A percentile compares a stretch with the other conserved stretches of the same genome.
Evolutionary conservation across 1,140 invertebrate genomes (phyloP).

Genomic region (Bombus turneri): DNA sequence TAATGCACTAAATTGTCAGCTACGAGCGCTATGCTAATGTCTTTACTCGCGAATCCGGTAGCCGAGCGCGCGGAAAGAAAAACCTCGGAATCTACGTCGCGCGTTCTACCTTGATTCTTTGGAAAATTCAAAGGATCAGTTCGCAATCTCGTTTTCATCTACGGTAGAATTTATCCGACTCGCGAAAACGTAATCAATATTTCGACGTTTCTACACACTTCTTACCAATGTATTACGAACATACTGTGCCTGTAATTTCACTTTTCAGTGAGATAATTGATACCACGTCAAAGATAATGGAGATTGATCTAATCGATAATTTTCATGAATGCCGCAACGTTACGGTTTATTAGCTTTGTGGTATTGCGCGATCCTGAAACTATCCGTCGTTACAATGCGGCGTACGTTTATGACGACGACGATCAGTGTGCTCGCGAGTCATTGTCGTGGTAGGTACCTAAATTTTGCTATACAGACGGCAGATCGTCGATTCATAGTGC

Average conservation of each 20-base stretch:
- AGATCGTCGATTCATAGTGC: not conserved
- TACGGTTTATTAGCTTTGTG: not conserved
- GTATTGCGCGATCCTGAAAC: not conserved
- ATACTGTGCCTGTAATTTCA: too few species aligned
- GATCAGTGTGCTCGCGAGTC: not conserved
- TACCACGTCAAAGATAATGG: not conserved
- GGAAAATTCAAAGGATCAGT: not conserved
- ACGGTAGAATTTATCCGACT: not conserved
- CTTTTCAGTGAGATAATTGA: not conserved
- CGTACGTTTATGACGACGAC: not conserved
- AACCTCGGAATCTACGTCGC: slow-evolving; percentile 36
- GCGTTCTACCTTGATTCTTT: not conserved
- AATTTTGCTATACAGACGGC: not conserved
- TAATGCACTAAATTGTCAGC: slow-evolving; percentile 75
- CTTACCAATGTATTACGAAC: not conserved
- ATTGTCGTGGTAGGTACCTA: not conserved
- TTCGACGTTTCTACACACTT: not conserved
- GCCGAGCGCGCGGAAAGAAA: slow-evolving; percentile 65
- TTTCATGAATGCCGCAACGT: not conserved
- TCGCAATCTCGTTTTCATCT: not conserved
- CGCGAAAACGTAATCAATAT: too few species aligned
- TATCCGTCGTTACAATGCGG: not conserved
- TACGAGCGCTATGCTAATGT: slow-evolving; percentile 71
- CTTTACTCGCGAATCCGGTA: slow-evolving; percentile 68
- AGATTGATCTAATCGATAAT: not conserved